Evolutionary conservation across 2,113 vertebrate species (phyloP), one percentile per base, ranked within the genome.

Genomic region (Nesogale talazaci): DNA sequence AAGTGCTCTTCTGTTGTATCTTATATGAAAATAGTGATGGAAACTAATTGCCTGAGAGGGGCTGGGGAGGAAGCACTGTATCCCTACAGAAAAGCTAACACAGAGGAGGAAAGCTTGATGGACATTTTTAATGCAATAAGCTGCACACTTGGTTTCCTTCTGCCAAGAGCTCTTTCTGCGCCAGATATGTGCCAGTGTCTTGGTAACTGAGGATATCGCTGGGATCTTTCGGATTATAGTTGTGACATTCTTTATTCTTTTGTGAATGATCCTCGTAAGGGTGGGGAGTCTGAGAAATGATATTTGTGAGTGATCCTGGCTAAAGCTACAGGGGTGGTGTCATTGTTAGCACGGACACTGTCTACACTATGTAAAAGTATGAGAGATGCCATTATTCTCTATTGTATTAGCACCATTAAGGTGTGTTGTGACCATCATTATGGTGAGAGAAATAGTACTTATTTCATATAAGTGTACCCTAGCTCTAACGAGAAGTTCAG

Each of bases 391-490:
- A 34, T 36, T n/a, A 31, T 34, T 27, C 40, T n/a, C 34, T 57
- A 1, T 29, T 31, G 23, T 78, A 2, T 78, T 19, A 8, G 79
- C 72, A 83, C 78, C 6, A 8, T 56, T 59, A 34, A 86, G 12
- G 42, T 57, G 46, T 75, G 65, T 52, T 31, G 38, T 12, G 23
- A 7, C 38, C 4, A 5, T n/a, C 17, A 11, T n/a, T 2, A 34
- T 70, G 29, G 25, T 72, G 61, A 76, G 40, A 88, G n/a, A 89
- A 38, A 80, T 23, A 40, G 11, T 25, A 3, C 61, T 38, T 63
- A 19, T 20, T 0, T 16, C n/a, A 1, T 23, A 20, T 8, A 34
- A 38, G 80, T 3, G 9, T 0, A 0, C 14, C 25, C 4, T 17
- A n/a, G 29, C 74, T 61, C 19, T 56, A 38, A 0, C 19, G 63